Percentiles rank a stretch among this genome's conserved stretches.
Evolutionary conservation across 2,113 vertebrate genomes (phyloP).

Genomic region (Hepsetus odoe): DNA sequence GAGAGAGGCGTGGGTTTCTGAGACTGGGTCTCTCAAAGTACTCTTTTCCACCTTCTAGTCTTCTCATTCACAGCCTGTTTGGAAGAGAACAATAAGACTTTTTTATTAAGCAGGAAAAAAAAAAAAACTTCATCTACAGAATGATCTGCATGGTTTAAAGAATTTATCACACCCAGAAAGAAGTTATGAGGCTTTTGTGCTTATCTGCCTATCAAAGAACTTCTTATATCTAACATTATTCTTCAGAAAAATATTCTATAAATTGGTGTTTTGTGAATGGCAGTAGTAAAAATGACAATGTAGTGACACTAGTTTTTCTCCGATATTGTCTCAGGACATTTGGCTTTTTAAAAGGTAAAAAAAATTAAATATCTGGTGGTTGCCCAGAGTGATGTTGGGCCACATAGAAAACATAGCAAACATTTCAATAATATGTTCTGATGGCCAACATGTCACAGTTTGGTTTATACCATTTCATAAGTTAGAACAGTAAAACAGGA

Average conservation of each 20-base stretch:
- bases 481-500: no score
- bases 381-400: no score
- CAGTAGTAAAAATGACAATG: not conserved
- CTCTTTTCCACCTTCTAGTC: not conserved
- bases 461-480: no score
- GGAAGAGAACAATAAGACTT: conserved; percentile 11
- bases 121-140: not conserved
- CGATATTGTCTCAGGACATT: no score
- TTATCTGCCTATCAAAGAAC: not conserved
- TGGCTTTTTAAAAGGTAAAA: no score
- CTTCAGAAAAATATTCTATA: not conserved
- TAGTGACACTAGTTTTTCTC: not conserved
- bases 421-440: no score
- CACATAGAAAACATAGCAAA: no score
- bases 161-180: not conserved
- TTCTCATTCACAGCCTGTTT: not conserved
- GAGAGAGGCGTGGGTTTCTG: not conserved
- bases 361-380: no score
- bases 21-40: not conserved
- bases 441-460: no score
- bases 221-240: not conserved
- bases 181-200: not conserved
- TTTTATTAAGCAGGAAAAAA: not conserved
- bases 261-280: not conserved
- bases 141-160: not conserved